phyloP scores from a whole-genome alignment of 2,797 vertebrate species.

The Rhinella marina region DNA sequence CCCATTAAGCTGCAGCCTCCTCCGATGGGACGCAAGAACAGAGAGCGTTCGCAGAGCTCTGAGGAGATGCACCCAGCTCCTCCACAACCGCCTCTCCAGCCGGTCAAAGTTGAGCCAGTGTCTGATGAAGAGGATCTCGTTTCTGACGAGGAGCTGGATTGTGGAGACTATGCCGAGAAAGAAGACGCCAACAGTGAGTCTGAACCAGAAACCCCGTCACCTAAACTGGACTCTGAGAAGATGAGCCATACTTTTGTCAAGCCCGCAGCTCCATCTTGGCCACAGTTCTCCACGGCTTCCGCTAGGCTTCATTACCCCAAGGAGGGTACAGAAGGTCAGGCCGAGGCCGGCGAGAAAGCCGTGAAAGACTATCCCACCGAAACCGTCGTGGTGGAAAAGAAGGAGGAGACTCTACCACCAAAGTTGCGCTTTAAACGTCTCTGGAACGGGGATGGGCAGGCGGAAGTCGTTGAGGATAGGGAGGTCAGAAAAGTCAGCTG shows the following conservation, averaged over 20 bases:
- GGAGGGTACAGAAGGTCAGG: conserved; percentile 62
- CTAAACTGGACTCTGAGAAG: conserved; percentile 33
- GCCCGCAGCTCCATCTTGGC: conserved; percentile 63
- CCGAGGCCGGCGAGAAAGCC: conserved; percentile 55
- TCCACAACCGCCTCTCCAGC: conserved; percentile 25
- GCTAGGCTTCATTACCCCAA: rapidly evolving
- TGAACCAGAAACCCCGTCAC: not conserved
- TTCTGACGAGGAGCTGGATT: conserved; percentile 54
- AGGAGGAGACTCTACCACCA: conserved; percentile 76
- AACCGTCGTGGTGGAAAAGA: conserved; percentile 58
- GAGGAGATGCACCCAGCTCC: conserved; percentile 59
- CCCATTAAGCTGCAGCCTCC: conserved; percentile 79
- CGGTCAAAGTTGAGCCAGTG: conserved; percentile 70
- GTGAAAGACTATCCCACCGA: conserved; percentile 37
- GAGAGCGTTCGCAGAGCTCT: conserved; percentile 67
- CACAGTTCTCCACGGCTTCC: rapidly evolving
- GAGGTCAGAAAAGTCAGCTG: conserved; percentile 67
- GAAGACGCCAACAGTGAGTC: conserved; percentile 54
- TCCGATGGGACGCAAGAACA: conserved; percentile 70
- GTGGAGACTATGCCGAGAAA: not conserved
- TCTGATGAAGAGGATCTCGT: conserved; percentile 65
- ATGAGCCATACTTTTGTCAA: conserved; percentile 64
- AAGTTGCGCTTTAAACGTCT: conserved; percentile 77
- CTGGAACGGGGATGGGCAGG: conserved; percentile 73
- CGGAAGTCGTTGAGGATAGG: conserved; percentile 60